Evolutionary conservation across 2,797 vertebrate genomes (phyloP), one percentile per base, ranked within the genome.

Genomic region (Phylloscopus collybita): DNA sequence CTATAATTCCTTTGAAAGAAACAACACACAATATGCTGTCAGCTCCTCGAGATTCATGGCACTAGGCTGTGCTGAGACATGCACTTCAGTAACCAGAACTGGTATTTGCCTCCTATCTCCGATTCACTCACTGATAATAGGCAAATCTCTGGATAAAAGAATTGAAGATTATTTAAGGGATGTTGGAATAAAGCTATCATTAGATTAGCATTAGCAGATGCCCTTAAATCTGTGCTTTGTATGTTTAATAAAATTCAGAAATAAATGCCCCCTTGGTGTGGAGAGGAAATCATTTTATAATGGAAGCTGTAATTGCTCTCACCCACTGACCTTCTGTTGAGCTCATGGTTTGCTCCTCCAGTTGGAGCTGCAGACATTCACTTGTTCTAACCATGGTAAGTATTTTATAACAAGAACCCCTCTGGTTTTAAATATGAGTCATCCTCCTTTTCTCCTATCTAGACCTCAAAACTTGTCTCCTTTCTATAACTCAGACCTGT

Each of bases 131-230:
- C 9, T 83, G 9, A 1, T 26, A 80, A 76, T 4, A 79, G 86
- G 49, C 50, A 73, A 76, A 32, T 74, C 54, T 82, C 42, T 42
- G 25, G 22, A 53, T 70, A 56, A 78, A 93, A 83, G 45, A 80
- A 67, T 2, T 86, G 54, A 89, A 51, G 59, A 62, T 57, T 62
- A 47, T 78, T 92, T 80, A 88, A 60, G 14, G 25, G 34, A 32
- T 54, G 15, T 29, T 86, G 54, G 25, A 91, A 62, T 66, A 81
- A 83, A 92, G 30, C 23, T 75, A 5, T 80, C 32, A 10, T 91
- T 93, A 74, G 27, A 72, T 82, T 71, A 88, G 83, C 40, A 70
- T 86, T 83, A 80, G 79, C 54, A 60, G 44, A 56, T 92, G 32
- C 38, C 27, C 53, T 94, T 70, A 87, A 67, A 78, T 69, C 57